Percentiles rank a stretch among this genome's conserved stretches.
phyloP scores from a whole-genome alignment of 2,113 vertebrate species.

The Barbus barbus region DNA sequence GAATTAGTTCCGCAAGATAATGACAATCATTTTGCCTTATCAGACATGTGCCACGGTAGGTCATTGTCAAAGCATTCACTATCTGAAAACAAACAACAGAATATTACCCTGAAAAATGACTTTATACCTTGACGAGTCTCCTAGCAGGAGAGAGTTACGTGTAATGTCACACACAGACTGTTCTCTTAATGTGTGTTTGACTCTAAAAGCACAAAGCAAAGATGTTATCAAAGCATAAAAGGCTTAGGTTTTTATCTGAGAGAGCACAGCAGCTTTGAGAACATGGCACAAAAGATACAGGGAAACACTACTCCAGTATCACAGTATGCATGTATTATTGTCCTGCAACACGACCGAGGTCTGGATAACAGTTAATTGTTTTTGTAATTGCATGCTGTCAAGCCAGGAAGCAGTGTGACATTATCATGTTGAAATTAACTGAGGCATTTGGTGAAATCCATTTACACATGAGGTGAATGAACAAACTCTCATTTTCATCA shows the following conservation, averaged over 20 bases:
- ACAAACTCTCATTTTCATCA: conserved; percentile 22
- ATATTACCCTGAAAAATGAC: conserved; percentile 20
- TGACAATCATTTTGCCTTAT: conserved; percentile 13
- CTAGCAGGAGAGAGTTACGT: background rate
- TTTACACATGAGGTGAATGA: conserved; percentile 20
- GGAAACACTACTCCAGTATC: background rate
- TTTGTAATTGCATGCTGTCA: conserved; percentile 41
- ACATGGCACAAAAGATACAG: background rate
- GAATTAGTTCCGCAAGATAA: background rate
- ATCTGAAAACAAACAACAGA: conserved; percentile 6
- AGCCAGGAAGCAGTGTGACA: conserved; percentile 23
- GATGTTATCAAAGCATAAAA: conserved; percentile 35
- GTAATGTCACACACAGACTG: background rate
- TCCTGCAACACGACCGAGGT: background rate
- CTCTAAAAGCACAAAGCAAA: conserved; percentile 19
- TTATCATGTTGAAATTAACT: conserved; percentile 35
- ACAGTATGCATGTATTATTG: conserved; percentile 26
- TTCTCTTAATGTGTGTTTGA: conserved; percentile 15
- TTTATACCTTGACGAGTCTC: conserved; percentile 15
- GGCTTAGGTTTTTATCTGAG: conserved; percentile 31
- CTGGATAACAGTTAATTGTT: conserved; percentile 32
- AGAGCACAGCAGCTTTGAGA: conserved; percentile 19
- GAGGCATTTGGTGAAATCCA: conserved; percentile 21
- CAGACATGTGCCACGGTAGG: background rate
- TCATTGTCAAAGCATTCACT: conserved; percentile 5